These are phyloP conservation scores for Diachasmimorpha longicaudata DNA, from an alignment of 1,140 invertebrate species.

Conservation along the genomic window DNA sequence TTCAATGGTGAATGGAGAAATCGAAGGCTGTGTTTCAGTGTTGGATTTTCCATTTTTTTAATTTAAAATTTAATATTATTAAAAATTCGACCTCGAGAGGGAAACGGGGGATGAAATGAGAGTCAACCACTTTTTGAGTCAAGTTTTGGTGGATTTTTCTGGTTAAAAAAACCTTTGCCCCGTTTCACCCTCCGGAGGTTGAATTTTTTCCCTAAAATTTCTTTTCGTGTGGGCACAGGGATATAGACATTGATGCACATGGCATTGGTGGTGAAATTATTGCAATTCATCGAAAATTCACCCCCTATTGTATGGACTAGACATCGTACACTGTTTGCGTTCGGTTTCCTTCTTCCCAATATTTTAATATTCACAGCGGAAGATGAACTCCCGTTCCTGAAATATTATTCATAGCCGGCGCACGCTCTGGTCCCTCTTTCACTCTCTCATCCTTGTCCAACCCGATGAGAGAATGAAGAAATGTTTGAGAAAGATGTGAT, in stretches of 20 bases:
- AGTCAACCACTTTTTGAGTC: too few relatives aligned
- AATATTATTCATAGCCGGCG: neutral
- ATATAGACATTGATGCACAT: neutral
- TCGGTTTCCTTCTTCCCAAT: constrained; percentile 40
- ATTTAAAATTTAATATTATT: too few relatives aligned
- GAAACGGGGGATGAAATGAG: too few relatives aligned
- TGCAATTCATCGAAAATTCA: neutral
- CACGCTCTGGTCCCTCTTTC: constrained; percentile 3
- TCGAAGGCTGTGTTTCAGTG: too few relatives aligned
- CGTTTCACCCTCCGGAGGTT: too few relatives aligned
- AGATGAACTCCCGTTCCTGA: constrained; percentile 31
- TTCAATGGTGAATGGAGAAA: too few relatives aligned
- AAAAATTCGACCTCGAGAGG: too few relatives aligned
- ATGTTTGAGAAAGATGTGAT: neutral
- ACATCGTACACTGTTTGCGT: constrained; percentile 4
- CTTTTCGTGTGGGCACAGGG: too few relatives aligned
- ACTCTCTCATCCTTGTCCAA: neutral
- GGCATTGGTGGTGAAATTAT: neutral
- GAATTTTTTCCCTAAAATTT: too few relatives aligned
- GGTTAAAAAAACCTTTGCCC: too few relatives aligned
- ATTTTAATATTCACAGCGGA: constrained; percentile 46
- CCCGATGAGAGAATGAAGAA: neutral
- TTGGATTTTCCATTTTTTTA: too few relatives aligned
- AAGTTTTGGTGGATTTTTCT: too few relatives aligned
- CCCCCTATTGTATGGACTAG: neutral